Base-by-base conservation (phyloP, 2,797 vertebrate species). In the Poeciliopsis infans region DNA sequence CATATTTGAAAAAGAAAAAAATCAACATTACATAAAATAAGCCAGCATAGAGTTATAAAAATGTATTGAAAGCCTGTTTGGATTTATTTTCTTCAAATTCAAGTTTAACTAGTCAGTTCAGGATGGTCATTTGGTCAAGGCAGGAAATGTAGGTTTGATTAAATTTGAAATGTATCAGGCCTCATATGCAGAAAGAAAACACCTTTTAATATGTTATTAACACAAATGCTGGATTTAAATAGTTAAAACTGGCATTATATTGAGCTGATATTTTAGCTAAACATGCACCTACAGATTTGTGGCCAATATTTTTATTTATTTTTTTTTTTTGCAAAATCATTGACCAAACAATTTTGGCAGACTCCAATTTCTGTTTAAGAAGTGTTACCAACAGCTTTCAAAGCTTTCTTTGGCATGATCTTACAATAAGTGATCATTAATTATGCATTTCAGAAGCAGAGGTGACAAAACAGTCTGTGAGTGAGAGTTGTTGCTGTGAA, bases 21-120 rank as follows among this genome's bases (percentile, higher is more conserved):
- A 33, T 49, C 25, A 77, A 81, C 72, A 83, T 74, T 55, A 80
- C 41, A 72, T 49, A 80, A 83, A 84, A 87, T 81, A 84, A 85
- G 89, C 82, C 74, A 90, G 83, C 36, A 23, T 75, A 23, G n/a
- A 53, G 18, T 61, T 11, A 20, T 45, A 15, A 41, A 55, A 47
- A 57, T 28, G 0, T 43, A 11, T 41, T 41, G 43, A 16, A 41
- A 45, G 25, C 8, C 31, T 33, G 11, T 33, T 51, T 72, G 6
- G 10, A 23, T 39, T 68, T 41, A 8, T 68, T 68, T 68, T 41
- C 36, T 39, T 68, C 11, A 23, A 36, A 68, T 18, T 39, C 10
- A 23, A 23, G 36, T 39, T 39, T 23, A 41, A 20, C 12, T 39
- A 36, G 16, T 39, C 2, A 4, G 20, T 66, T 1, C 16, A 39